These are phyloP conservation scores for Scrobipalpa atriplicella DNA, from an alignment of 2,888 invertebrate species.

Conservation along the genomic window DNA sequence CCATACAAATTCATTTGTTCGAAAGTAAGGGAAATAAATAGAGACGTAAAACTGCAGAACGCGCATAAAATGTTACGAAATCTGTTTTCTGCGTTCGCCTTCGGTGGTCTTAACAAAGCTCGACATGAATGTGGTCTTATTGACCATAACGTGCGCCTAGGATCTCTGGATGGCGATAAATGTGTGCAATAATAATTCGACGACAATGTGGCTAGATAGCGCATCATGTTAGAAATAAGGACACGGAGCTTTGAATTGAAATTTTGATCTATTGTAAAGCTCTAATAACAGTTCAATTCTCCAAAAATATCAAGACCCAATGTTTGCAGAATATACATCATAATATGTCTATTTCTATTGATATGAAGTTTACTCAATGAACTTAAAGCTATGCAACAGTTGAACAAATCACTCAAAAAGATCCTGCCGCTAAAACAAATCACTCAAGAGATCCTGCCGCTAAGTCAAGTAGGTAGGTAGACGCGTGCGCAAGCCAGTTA, in stretches of 20 bases:
- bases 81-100: conserved; percentile 28
- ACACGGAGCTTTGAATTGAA: not conserved
- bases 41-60: conserved; percentile 21
- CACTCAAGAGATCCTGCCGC: not conserved
- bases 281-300: not conserved
- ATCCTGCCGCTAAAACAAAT: not conserved
- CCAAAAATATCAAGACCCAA: not conserved
- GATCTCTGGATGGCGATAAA: conserved; percentile 58
- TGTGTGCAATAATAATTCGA: conserved; percentile 68
- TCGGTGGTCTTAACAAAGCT: conserved; percentile 43
- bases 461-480: not conserved
- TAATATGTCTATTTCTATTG: too few relatives aligned
- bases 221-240: conserved; percentile 25
- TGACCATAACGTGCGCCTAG: conserved; percentile 31
- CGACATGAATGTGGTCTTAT: conserved; percentile 30
- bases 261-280: not conserved
- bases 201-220: conserved; percentile 35
- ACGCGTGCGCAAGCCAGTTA: conserved; percentile 4
- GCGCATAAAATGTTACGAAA: conserved; percentile 30
- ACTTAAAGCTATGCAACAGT: too few relatives aligned
- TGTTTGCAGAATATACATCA: not conserved
- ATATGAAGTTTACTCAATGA: too few relatives aligned
- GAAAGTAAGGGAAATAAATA: conserved; percentile 21
- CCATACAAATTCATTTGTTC: conserved; percentile 21
- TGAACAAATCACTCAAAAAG: not conserved